Evolutionary conservation across 2,113 vertebrate species (phyloP).

Genomic region (Merops nubicus): DNA sequence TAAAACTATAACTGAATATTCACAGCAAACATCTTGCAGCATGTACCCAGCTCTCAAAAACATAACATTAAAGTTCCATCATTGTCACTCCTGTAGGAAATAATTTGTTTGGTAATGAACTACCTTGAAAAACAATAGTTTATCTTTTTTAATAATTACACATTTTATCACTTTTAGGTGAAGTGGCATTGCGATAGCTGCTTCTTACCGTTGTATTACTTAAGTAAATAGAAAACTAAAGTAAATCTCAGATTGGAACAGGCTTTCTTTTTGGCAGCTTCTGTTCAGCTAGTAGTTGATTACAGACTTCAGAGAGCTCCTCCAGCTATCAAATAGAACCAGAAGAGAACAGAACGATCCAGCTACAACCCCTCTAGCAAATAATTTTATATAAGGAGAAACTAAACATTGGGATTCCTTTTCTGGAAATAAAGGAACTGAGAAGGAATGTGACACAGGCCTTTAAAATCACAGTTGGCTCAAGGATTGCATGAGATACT

Average conservation of each 20-base stretch:
- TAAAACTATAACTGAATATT: neutral
- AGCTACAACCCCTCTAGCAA: accelerated
- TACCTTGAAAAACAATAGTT: neutral
- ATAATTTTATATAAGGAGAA: neutral
- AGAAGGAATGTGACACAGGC: neutral
- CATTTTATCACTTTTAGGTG: neutral
- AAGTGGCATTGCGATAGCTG: neutral
- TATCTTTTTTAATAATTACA: neutral
- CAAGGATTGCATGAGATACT: neutral
- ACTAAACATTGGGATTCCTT: neutral
- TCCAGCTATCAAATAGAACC: neutral
- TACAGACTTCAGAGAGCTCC: neutral
- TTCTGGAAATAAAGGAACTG: neutral
- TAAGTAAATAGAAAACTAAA: neutral
- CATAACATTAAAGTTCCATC: neutral
- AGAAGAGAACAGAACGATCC: neutral
- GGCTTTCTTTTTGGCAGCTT: neutral
- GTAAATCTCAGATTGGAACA: neutral
- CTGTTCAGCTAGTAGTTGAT: neutral
- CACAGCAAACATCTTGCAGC: neutral
- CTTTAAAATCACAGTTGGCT: neutral
- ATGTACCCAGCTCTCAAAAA: neutral
- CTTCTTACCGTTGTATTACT: neutral
- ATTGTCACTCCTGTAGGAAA: neutral
- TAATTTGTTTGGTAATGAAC: neutral